These are phyloP conservation scores for Drosophila koepferae DNA, from an alignment of 2,888 invertebrate genomes.

Conservation along the genomic window DNA sequence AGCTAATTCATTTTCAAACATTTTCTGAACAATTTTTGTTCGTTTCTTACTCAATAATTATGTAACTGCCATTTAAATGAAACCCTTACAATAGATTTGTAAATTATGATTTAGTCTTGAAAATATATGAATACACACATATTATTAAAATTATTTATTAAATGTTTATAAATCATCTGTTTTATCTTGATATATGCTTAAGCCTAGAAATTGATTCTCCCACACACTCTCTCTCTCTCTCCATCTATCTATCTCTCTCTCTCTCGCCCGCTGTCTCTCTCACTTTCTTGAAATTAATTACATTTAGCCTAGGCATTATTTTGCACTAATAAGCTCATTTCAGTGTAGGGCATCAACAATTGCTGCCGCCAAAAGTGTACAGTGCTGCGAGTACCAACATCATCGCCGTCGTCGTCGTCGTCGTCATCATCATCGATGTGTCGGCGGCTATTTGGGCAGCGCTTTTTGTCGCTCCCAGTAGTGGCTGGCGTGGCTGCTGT, in stretches of 20 bases:
- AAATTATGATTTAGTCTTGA: too few relatives aligned
- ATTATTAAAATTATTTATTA: not conserved
- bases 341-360: conserved; percentile 45
- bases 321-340: not conserved
- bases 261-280: not conserved
- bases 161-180: not conserved
- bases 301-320: not conserved
- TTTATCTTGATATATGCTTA: not conserved
- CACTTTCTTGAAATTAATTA: not conserved
- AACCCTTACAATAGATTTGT: too few relatives aligned
- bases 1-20: too few relatives aligned
- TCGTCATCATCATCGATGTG: conserved; percentile 52
- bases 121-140: too few relatives aligned
- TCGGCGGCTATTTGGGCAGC: conserved; percentile 53
- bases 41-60: too few relatives aligned
- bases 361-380: conserved; percentile 54
- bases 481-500: conserved; percentile 30
- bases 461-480: conserved; percentile 50
- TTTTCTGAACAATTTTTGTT: too few relatives aligned
- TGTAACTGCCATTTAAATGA: too few relatives aligned
- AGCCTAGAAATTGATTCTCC: not conserved
- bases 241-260: not conserved
- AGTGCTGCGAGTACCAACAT: conserved; percentile 23
- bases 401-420: conserved; percentile 25
- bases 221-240: not conserved